Evolutionary conservation across 2,113 vertebrate species (phyloP), one percentile per base, ranked within the genome.

Genomic region (Nycticryphes semicollaris): DNA sequence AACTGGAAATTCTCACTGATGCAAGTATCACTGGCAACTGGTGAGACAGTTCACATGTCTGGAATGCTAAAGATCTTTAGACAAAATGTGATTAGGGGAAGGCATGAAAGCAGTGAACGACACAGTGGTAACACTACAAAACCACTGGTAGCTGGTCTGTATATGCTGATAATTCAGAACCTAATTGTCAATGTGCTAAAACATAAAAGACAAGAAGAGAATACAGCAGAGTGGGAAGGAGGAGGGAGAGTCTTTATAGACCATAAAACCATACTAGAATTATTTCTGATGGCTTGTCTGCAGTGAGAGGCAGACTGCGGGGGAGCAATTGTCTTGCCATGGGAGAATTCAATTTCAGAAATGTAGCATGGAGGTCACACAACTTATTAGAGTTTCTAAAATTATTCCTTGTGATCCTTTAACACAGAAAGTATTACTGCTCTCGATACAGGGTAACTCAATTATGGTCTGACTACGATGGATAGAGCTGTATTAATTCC

Each of bases 351-450:
- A 96, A 88, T 96, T 89, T 96, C 91, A 94, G 82, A 96, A 96
- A 96, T 63, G 75, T 73, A 94, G 84, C 87, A 89, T 76, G 90
- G 95, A 95, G 91, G 95, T 96, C 93, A 96, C 82, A 96, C 53
- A 93, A 68, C 87, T 96, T 95, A 96, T 96, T 95, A 96, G 63
- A 95, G 81, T 85, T 96, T 93, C 96, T 94, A 96, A 96, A 96
- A 95, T 96, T 96, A 97, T 96, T 79, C 81, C 70, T 83, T 90
- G 87, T 69, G 64, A 95, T 96, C 78, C 91, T 69, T 90, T 93
- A 96, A 82, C 74, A 82, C 60, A 63, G 73, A 93, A 96, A 96
- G 93, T 87, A 93, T 96, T 96, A 94, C 53, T 93, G 69, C 81
- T 87, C 74, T 95, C 94, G 68, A 43, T 83, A 83, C 64, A 75